Percentiles rank a stretch among this genome's conserved stretches.
Evolutionary conservation across 1,140 invertebrate genomes (phyloP).

Genomic region (Steinernema khuongi): DNA sequence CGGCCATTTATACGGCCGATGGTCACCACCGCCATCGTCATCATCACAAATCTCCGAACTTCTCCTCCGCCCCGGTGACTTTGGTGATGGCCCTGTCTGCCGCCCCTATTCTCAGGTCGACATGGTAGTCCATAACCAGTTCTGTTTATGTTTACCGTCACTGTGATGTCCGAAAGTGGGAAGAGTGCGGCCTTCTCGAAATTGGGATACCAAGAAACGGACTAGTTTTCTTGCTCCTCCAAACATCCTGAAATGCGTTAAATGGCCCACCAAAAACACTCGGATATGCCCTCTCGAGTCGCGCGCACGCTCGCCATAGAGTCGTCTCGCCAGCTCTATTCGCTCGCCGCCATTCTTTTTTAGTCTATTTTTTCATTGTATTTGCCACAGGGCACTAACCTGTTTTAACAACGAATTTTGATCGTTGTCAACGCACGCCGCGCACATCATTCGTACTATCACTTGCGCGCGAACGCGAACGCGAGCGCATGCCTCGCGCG

Average conservation of each 20-base stretch:
- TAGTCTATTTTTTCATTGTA: conserved; percentile 10
- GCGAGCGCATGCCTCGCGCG: neutral
- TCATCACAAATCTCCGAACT: conserved; percentile 12
- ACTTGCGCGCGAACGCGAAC: neutral
- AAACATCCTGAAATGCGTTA: conserved; percentile 2
- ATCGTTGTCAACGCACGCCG: conserved; percentile 5
- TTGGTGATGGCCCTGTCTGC: neutral
- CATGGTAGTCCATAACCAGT: too few species aligned
- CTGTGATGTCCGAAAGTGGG: too few species aligned
- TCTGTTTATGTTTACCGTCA: too few species aligned
- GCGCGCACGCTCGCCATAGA: neutral
- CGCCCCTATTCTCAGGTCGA: neutral
- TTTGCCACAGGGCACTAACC: conserved; percentile 14
- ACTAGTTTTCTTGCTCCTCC: conserved; percentile 13
- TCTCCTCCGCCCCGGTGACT: neutral
- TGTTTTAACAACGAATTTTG: conserved; percentile 9
- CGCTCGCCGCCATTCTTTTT: conserved; percentile 2
- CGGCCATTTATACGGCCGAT: conserved; percentile 14
- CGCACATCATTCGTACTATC: conserved; percentile 7
- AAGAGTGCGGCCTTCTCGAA: too few species aligned
- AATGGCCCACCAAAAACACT: conserved; percentile 13
- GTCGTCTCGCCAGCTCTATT: neutral
- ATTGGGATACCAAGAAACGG: neutral
- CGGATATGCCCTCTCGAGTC: conserved; percentile 16
- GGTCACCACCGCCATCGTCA: too few species aligned